A percentile compares a stretch with the other conserved stretches of the same genome.
phyloP scores from a whole-genome alignment of 2,113 vertebrate species.

The Aptenodytes forsteri region DNA sequence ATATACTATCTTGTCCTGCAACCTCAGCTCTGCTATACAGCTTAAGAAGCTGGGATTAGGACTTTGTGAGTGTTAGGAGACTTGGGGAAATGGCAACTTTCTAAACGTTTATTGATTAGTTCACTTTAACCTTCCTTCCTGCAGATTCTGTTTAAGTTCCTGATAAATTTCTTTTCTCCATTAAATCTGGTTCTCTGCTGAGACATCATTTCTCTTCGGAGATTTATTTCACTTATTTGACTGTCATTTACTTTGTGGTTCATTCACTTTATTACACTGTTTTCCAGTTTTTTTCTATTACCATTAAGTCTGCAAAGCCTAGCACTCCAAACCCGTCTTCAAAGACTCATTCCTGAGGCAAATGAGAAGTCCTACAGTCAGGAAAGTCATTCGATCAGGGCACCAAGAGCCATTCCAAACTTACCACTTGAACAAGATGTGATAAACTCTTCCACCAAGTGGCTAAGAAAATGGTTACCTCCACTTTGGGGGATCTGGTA shows the following conservation, averaged over 20 bases:
- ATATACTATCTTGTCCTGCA: constrained; percentile 44
- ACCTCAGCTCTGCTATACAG: background rate
- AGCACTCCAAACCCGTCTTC: background rate
- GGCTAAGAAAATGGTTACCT: background rate
- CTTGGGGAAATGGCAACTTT: constrained; percentile 39
- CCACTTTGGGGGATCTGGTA: background rate
- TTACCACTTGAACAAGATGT: background rate
- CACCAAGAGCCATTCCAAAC: background rate
- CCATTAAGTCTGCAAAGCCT: background rate
- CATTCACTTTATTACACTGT: background rate
- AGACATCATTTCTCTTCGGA: background rate
- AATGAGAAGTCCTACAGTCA: background rate
- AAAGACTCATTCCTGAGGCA: background rate
- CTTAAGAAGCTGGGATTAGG: constrained; percentile 16
- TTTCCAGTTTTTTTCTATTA: background rate
- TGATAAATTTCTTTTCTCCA: background rate
- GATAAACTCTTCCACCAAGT: background rate
- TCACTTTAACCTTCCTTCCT: constrained; percentile 32
- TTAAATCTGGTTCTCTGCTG: constrained; percentile 10
- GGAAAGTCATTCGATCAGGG: background rate
- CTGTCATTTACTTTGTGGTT: constrained; percentile 8
- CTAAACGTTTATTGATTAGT: constrained; percentile 50
- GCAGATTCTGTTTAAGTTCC: constrained; percentile 22
- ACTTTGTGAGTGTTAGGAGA: constrained; percentile 45
- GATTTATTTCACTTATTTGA: constrained; percentile 37